Conservation (phyloP, 2,113 vertebrate genomes). For the Arizona elegans region DNA sequence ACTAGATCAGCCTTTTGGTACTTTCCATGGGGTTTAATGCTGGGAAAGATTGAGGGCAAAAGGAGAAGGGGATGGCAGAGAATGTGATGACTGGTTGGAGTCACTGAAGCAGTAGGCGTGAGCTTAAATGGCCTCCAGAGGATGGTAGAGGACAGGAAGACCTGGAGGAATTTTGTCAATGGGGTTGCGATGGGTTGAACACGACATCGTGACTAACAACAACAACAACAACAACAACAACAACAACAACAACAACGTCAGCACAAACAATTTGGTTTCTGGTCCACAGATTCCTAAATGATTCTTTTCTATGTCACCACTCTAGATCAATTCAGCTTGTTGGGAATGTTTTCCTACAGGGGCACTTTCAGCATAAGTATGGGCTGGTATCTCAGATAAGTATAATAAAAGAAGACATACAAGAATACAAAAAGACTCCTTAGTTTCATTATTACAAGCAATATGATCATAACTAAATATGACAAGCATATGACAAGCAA, state of each 20-base stretch:
- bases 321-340: not conserved
- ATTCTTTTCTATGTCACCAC: not conserved
- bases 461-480: not conserved
- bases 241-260: not conserved
- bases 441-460: not conserved
- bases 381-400: not conserved
- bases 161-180: too few relatives aligned
- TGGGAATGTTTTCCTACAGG: not conserved
- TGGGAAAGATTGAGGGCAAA: too few relatives aligned
- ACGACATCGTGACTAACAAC: too few relatives aligned
- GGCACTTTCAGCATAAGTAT: not conserved
- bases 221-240: too few relatives aligned
- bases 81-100: too few relatives aligned
- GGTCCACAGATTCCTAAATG: not conserved
- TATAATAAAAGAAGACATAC: too few relatives aligned
- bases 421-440: not conserved
- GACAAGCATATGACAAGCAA: not conserved
- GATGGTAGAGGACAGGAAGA: too few relatives aligned
- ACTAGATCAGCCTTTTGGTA: not conserved
- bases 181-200: too few relatives aligned
- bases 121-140: too few relatives aligned
- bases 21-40: too few relatives aligned
- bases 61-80: too few relatives aligned
- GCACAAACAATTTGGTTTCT: not conserved
- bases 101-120: too few relatives aligned